Base-by-base conservation (phyloP, 2,888 invertebrate genomes). In the Agriotes lineatus region DNA sequence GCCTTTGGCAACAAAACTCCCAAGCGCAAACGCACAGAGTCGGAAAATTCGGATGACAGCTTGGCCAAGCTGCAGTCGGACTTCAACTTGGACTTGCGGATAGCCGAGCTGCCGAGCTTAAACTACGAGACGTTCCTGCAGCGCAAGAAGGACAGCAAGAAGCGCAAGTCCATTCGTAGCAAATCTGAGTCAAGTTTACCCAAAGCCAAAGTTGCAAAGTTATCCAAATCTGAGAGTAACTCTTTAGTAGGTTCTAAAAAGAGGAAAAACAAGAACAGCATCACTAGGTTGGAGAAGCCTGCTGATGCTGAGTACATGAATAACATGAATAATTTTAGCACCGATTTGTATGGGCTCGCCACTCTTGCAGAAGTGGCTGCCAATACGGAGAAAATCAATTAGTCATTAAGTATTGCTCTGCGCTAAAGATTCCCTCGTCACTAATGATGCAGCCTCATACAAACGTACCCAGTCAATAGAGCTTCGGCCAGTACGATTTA, bases 51-150 rank as follows among this genome's bases (percentile, higher is more conserved):
- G 70, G 79, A 83, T 71, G 85, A 84, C 81, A 87, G 71, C 61
- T 71, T 75, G 50, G 67, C 75, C 4, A 74, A 78, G 67, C 73
- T 60, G 12, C 71, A 65, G 30, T 67, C 73, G 12, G 72, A 92
- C 82, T 96, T 96, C 82, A 95, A 96, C 85, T 86, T 96, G 78
- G 95, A 96, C 79, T 91, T 93, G 76, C 93, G 93, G 85, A 96
- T 96, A 69, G 91, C 90, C 79, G 93, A 93, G 45, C 85, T 96
- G 76, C 95, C 95, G 48, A 91, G 93, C 37, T 89, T 96, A 73
- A 93, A 93, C 80, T 86, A 95, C 75, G 95, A 96, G 79, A 91
- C 90, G 72, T 94, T 93, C 82, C 89, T 92, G 78, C 90, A 90
- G 77, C 90, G 90, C 79, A 94, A 94, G 81, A 91, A 92, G 64